These are phyloP conservation scores for Adineta ricciae DNA, from an alignment of 2,888 invertebrate genomes.

Conservation along the genomic window DNA sequence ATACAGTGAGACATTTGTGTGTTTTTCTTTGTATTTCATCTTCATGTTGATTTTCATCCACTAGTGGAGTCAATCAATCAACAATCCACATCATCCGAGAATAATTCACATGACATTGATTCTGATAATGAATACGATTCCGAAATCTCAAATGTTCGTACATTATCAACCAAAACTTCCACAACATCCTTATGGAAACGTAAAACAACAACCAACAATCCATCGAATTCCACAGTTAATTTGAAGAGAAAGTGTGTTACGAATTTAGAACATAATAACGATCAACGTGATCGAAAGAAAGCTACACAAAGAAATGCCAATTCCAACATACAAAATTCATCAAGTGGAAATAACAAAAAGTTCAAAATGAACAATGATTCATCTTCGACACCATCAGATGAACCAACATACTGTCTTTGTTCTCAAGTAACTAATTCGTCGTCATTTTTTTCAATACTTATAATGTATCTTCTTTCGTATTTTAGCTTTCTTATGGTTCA, in stretches of 20 bases:
- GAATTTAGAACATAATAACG: background rate
- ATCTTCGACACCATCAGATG: background rate
- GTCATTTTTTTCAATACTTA: no score
- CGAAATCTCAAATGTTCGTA: background rate
- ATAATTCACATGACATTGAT: background rate
- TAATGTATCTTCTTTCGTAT: background rate
- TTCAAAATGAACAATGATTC: background rate
- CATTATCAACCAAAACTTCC: background rate
- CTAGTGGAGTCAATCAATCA: slow-evolving; percentile 13
- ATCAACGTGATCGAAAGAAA: slow-evolving; percentile 16
- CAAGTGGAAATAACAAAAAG: slow-evolving; percentile 12
- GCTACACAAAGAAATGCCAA: background rate
- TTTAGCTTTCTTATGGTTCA: slow-evolving; percentile 32
- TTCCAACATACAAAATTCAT: background rate
- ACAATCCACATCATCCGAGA: background rate
- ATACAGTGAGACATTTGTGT: background rate
- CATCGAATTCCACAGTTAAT: background rate
- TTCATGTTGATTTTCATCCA: no score
- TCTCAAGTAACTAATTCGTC: background rate
- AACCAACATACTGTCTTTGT: slow-evolving; percentile 18
- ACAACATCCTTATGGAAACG: slow-evolving; percentile 21
- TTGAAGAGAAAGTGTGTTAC: slow-evolving; percentile 9
- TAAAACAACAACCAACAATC: slow-evolving; percentile 5
- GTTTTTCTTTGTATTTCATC: no score
- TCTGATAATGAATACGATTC: slow-evolving; percentile 17